Percentiles rank a stretch among this genome's conserved stretches.
Conservation (phyloP, 2,888 invertebrate species). For the Cynaeus angustus region DNA sequence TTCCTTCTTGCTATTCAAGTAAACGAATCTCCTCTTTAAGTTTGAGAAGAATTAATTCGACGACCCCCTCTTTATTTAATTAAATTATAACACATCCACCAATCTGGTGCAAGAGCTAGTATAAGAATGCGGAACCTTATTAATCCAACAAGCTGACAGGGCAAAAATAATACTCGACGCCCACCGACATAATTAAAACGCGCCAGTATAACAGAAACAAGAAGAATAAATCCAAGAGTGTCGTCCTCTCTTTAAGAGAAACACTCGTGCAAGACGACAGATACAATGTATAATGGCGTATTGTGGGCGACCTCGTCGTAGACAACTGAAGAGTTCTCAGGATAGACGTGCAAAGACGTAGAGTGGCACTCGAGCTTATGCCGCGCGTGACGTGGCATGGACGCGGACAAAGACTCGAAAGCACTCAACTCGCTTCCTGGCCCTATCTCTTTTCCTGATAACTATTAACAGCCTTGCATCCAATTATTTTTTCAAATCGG, state of each 20-base stretch:
- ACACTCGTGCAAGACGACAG: conserved; percentile 50
- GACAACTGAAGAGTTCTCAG: conserved; percentile 63
- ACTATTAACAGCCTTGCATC: conserved; percentile 57
- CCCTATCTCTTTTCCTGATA: conserved; percentile 57
- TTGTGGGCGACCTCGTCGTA: conserved; percentile 64
- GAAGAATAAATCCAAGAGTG: conserved; percentile 36
- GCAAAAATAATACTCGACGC: conserved; percentile 34
- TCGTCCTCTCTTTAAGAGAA: conserved; percentile 35
- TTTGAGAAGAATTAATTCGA: conserved; percentile 35
- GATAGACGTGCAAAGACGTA: conserved; percentile 62
- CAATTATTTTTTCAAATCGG: conserved; percentile 59
- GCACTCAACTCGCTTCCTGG: conserved; percentile 55
- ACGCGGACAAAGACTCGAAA: conserved; percentile 63
- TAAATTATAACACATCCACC: conserved; percentile 38
- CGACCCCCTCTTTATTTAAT: conserved; percentile 27
- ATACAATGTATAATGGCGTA: conserved; percentile 59
- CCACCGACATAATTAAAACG: conserved; percentile 33
- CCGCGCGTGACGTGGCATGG: conserved; percentile 66
- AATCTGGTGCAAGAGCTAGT: too few relatives aligned
- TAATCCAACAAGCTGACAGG: conserved; percentile 30
- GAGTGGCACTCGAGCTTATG: conserved; percentile 64
- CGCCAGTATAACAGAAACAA: conserved; percentile 24
- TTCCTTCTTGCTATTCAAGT: conserved; percentile 40
- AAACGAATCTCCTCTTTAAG: conserved; percentile 23
- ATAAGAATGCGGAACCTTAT: too few relatives aligned